A percentile compares a stretch with the other conserved stretches of the same genome.
Evolutionary conservation across 2,113 vertebrate genomes (phyloP).

Genomic region (Peromyscus leucopus): DNA sequence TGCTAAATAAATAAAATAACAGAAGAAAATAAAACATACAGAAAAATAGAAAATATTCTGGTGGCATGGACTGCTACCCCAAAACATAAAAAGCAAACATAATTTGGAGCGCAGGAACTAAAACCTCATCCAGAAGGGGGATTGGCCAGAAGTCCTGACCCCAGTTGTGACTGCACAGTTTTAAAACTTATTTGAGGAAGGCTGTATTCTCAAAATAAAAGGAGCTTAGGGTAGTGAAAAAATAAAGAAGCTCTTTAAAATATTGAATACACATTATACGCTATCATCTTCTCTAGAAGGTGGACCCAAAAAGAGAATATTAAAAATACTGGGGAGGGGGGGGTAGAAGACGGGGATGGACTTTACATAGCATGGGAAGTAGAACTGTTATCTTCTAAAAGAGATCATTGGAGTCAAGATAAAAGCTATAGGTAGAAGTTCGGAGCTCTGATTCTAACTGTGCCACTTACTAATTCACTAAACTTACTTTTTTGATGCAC

Average conservation of each 20-base stretch:
- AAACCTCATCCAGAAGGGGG: neutral
- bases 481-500: neutral
- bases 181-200: neutral
- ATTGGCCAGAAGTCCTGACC: neutral
- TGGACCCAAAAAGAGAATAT: neutral
- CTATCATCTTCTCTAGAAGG: neutral
- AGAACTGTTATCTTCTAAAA: neutral
- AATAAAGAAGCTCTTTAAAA: neutral
- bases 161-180: neutral
- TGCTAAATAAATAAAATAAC: neutral
- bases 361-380: neutral
- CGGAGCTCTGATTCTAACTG: neutral
- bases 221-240: constrained; percentile 18
- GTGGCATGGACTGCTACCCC: neutral
- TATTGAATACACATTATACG: neutral
- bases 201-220: neutral
- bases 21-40: neutral
- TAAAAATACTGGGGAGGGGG: neutral
- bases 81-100: neutral
- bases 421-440: neutral
- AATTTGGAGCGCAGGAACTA: neutral
- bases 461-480: neutral
- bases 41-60: neutral
- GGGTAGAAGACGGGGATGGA: neutral
- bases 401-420: neutral